Conservation (phyloP, 2,888 invertebrate genomes). For the Clunio marinus region DNA sequence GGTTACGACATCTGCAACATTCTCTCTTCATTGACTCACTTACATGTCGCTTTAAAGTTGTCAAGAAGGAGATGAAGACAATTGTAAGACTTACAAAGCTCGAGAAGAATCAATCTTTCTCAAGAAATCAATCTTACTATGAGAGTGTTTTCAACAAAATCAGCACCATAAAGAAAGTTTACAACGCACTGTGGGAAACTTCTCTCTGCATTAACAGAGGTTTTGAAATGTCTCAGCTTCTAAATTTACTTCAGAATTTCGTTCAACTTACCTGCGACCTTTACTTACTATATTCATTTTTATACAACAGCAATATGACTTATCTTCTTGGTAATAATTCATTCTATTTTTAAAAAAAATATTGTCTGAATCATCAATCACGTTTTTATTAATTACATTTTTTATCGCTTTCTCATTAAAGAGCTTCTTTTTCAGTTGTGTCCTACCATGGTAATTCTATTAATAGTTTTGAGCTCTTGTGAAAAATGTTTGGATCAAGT, state of each 20-base stretch:
- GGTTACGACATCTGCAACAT: conserved; percentile 40
- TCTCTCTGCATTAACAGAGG: conserved; percentile 40
- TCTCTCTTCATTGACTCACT: conserved; percentile 38
- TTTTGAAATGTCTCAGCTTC: conserved; percentile 40
- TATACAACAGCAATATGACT: conserved; percentile 38
- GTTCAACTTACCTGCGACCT: conserved; percentile 41
- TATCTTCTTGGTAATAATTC: conserved; percentile 38
- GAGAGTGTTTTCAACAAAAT: conserved; percentile 39
- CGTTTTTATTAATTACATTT: background rate
- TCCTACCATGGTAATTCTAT: conserved; percentile 39
- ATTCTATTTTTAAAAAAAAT: background rate
- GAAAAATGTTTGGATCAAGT: conserved; percentile 40
- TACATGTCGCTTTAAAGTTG: conserved; percentile 35
- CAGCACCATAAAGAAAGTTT: conserved; percentile 39
- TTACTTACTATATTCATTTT: conserved; percentile 40
- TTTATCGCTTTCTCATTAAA: no score
- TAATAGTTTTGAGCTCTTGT: conserved; percentile 39
- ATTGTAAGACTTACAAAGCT: conserved; percentile 37
- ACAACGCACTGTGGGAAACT: conserved; percentile 41
- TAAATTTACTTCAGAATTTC: conserved; percentile 41
- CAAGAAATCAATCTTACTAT: conserved; percentile 25
- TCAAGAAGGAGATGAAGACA: conserved; percentile 39
- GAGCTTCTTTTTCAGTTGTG: conserved; percentile 13
- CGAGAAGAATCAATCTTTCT: background rate
- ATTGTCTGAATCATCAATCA: background rate